Base-by-base conservation (phyloP, 1,140 invertebrate genomes). In the Phocides pigmalion region DNA sequence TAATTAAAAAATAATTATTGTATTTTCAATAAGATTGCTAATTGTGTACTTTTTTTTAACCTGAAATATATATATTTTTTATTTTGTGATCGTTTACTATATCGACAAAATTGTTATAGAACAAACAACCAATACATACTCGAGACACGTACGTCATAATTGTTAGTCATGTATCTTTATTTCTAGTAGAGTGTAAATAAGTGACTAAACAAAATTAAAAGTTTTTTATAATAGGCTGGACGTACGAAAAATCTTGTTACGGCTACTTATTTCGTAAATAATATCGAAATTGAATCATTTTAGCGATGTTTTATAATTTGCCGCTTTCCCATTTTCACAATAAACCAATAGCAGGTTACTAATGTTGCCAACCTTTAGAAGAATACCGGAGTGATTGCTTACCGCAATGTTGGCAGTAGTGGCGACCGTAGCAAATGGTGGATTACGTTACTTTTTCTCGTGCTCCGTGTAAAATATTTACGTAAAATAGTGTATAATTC, bases 381-480 rank as follows among this genome's bases (percentile, higher is more conserved):
- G 64, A 70, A 76, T 72, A 66, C 46, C 78, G 59, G 84, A 90
- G 81, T 89, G 86, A 87, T 89, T 83, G 75, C 71, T 81, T 62
- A 56, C 64, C 66, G 78, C 65, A 62, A 49, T 74, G 84, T 92
- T 92, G 90, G 88, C 84, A 89, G 76, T 77, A 92, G 90, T 91
- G 87, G 84, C 81, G 79, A 80, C 82, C 86, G 75, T 88, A 87
- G 89, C 90, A 91, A 92, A 90, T 90, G 90, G 90, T 90, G 89
- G 90, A 90, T 91, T 89, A 86, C 87, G 89, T 90, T 91, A 79
- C 89, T 89, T 91, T 91, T 89, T 90, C 86, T 89, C 86, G 88
- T 90, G 87, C 88, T 89, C 88, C 81, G 84, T 89, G 81, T 90
- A 86, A 91, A 91, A 90, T 92, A 91, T 91, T 92, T 91, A 91